phyloP scores from a whole-genome alignment of 2,888 invertebrate species.

The Cephonodes hylas region DNA sequence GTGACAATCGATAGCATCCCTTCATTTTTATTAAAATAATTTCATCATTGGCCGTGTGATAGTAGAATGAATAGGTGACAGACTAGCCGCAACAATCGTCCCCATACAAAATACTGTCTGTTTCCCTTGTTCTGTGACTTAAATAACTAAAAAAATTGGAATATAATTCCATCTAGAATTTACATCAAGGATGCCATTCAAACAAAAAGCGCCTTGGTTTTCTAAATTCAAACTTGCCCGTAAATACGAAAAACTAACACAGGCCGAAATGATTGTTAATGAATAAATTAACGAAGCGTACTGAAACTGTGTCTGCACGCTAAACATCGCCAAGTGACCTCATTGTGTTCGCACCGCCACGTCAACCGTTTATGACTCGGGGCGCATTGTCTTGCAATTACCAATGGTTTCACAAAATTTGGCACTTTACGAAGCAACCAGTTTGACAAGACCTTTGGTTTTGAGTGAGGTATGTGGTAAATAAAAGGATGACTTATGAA shows the following conservation, averaged over 20 bases:
- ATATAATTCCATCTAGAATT: no score
- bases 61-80: no score
- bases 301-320: not conserved
- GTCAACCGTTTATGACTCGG: constrained; percentile 66
- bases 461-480: not conserved
- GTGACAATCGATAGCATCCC: no score
- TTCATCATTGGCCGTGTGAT: no score
- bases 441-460: constrained; percentile 26
- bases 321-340: constrained; percentile 42
- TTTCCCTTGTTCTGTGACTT: no score
- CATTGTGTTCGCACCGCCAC: constrained; percentile 57
- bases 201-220: not conserved
- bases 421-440: constrained; percentile 44
- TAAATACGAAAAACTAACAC: not conserved
- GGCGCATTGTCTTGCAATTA: constrained; percentile 72
- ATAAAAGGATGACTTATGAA: not conserved
- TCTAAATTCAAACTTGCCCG: no score
- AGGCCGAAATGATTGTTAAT: not conserved
- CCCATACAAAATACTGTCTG: no score
- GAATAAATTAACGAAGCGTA: not conserved
- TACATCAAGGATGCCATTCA: no score
- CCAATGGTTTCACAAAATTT: constrained; percentile 68
- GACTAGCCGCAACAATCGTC: no score
- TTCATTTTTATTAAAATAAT: no score
- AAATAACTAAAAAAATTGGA: no score